Percentiles rank a stretch among this genome's conserved stretches.
phyloP scores from a whole-genome alignment of 2,113 vertebrate species.

The Tragelaphus buxtoni region DNA sequence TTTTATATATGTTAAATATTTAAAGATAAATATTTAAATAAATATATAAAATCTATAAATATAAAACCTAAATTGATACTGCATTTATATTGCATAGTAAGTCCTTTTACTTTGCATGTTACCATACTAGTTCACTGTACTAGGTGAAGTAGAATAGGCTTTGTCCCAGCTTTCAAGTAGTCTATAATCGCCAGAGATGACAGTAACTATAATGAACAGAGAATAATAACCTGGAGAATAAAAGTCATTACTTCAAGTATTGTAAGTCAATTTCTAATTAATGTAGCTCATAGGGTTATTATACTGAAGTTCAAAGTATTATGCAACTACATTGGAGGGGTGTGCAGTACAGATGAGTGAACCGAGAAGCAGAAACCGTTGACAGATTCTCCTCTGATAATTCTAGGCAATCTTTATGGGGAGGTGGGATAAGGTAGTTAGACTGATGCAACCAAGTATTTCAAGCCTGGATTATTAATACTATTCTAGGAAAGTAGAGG shows the following conservation, averaged over 20 bases:
- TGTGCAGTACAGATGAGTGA: background rate
- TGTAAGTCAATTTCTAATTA: background rate
- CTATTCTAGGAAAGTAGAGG: background rate
- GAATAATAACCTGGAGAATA: background rate
- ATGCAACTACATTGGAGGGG: background rate
- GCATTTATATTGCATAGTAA: background rate
- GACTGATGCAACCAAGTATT: background rate
- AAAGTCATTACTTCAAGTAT: background rate
- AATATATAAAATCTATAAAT: background rate
- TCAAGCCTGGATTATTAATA: background rate
- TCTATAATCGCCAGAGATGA: background rate
- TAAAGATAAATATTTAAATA: no score
- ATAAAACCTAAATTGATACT: background rate
- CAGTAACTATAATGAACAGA: background rate
- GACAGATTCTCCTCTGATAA: background rate
- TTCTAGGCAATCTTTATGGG: background rate
- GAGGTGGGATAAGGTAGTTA: background rate
- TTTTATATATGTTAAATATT: no score
- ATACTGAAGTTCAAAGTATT: background rate
- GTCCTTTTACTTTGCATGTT: background rate
- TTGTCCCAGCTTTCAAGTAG: background rate
- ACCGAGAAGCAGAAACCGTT: background rate
- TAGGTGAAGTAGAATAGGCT: background rate
- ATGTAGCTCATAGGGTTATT: background rate
- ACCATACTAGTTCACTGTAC: background rate